Evolutionary conservation across 2,113 vertebrate genomes (phyloP).

Genomic region (Tachysurus vachellii): DNA sequence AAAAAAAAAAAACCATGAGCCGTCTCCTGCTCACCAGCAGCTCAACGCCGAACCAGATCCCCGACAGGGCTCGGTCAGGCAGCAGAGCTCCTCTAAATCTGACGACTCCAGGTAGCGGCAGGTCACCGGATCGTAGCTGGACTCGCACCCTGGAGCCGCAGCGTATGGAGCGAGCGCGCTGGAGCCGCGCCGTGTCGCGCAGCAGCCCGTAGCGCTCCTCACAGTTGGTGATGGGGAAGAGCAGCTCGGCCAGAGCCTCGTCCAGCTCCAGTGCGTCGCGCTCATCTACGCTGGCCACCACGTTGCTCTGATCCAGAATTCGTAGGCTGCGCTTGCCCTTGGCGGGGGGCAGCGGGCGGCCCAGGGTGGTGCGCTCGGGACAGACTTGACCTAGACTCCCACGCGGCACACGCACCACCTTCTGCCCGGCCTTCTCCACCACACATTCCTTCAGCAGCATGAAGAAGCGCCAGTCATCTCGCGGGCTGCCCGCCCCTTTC

Average conservation of each 20-base stretch:
- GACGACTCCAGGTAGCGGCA: constrained; percentile 90
- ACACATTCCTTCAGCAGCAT: constrained; percentile 91
- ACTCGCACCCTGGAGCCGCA: constrained; percentile 90
- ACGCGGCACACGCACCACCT: constrained; percentile 87
- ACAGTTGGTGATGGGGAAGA: constrained; percentile 95
- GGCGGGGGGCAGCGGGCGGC: constrained; percentile 83
- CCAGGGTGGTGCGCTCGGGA: constrained; percentile 88
- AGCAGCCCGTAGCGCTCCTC: constrained; percentile 91
- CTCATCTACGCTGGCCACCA: constrained; percentile 87
- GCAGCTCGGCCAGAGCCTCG: constrained; percentile 89
- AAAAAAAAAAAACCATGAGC: not conserved
- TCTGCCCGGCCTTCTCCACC: constrained; percentile 90
- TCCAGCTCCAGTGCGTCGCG: constrained; percentile 89
- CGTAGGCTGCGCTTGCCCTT: constrained; percentile 95
- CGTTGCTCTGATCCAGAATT: constrained; percentile 90
- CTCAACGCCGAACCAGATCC: constrained; percentile 97
- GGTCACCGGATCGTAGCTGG: constrained; percentile 89
- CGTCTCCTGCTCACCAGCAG: constrained; percentile 82
- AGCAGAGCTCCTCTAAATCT: constrained; percentile 91
- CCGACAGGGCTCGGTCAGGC: constrained; percentile 86
- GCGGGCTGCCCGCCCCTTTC: constrained; percentile 85
- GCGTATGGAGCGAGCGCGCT: constrained; percentile 86
- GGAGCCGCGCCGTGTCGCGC: constrained; percentile 81
- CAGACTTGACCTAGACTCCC: constrained; percentile 92
- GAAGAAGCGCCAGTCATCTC: constrained; percentile 93